Percentiles rank a stretch among this genome's conserved stretches.
These are phyloP conservation scores for Poecile atricapillus DNA, from an alignment of 2,113 vertebrate genomes.

Conservation along the genomic window DNA sequence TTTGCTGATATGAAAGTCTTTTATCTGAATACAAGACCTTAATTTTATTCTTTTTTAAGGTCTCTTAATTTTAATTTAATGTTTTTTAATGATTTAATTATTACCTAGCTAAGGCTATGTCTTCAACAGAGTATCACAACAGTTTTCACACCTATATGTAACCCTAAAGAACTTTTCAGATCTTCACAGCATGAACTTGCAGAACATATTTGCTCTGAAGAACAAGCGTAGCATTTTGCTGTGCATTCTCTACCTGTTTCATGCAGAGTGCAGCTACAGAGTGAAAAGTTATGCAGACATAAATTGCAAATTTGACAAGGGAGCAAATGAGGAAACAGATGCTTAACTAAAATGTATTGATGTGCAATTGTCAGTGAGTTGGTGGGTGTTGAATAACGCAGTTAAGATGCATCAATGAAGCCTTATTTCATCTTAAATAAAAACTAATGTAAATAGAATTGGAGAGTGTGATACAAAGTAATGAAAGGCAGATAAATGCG, in stretches of 20 bases:
- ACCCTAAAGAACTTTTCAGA: conserved; percentile 60
- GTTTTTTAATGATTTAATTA: conserved; percentile 49
- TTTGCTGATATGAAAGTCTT: neutral
- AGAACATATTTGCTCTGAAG: conserved; percentile 66
- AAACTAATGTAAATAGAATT: conserved; percentile 19
- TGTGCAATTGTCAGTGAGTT: conserved; percentile 59
- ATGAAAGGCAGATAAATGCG: neutral
- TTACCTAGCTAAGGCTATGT: conserved; percentile 46
- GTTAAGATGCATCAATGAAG: conserved; percentile 28
- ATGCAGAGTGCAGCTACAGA: conserved; percentile 57
- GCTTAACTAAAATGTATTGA: conserved; percentile 55
- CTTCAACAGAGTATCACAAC: conserved; percentile 44
- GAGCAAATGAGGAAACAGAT: conserved; percentile 71
- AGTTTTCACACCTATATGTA: conserved; percentile 67
- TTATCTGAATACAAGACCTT: neutral
- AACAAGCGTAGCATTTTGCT: conserved; percentile 50
- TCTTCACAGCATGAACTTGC: conserved; percentile 75
- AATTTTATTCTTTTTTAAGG: neutral
- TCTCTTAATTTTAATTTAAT: neutral
- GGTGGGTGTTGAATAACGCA: conserved; percentile 32
- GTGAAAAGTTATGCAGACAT: conserved; percentile 81
- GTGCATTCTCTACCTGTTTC: conserved; percentile 70
- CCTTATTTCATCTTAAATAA: neutral
- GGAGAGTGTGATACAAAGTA: neutral
- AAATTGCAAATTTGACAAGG: conserved; percentile 74